These are phyloP conservation scores for Orthosia gracilis DNA, from an alignment of 2,888 invertebrate species.

Conservation along the genomic window DNA sequence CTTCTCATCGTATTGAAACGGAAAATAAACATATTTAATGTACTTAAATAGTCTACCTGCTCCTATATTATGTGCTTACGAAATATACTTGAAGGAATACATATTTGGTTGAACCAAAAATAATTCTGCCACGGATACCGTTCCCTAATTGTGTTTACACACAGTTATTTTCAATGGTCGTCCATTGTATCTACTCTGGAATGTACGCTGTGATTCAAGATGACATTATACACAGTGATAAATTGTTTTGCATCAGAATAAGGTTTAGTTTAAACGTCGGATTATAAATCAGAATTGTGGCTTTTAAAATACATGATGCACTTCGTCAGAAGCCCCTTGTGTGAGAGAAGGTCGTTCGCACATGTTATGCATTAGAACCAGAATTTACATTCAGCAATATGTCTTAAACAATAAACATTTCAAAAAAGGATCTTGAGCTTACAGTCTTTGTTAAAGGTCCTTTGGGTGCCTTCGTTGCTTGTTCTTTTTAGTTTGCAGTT, in stretches of 20 bases:
- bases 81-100: background rate
- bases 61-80: background rate
- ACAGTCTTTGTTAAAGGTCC: background rate
- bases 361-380: constrained; percentile 21
- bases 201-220: constrained; percentile 13
- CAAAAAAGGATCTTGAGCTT: constrained; percentile 5
- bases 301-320: constrained; percentile 34
- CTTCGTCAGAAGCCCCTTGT: constrained; percentile 11
- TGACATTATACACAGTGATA: constrained; percentile 21
- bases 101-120: background rate
- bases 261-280: constrained; percentile 21
- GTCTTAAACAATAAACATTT: constrained; percentile 10
- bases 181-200: constrained; percentile 16
- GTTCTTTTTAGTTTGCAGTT: background rate
- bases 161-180: too few relatives aligned
- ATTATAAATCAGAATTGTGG: constrained; percentile 30
- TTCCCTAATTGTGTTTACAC: constrained; percentile 21
- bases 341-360: constrained; percentile 17
- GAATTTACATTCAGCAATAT: constrained; percentile 27
- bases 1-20: background rate
- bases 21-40: background rate
- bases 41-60: background rate
- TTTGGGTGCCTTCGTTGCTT: background rate
- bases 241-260: constrained; percentile 22
- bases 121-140: constrained; percentile 6